Evolutionary conservation across 2,113 vertebrate genomes (phyloP).

Genomic region (Mirza zaza): DNA sequence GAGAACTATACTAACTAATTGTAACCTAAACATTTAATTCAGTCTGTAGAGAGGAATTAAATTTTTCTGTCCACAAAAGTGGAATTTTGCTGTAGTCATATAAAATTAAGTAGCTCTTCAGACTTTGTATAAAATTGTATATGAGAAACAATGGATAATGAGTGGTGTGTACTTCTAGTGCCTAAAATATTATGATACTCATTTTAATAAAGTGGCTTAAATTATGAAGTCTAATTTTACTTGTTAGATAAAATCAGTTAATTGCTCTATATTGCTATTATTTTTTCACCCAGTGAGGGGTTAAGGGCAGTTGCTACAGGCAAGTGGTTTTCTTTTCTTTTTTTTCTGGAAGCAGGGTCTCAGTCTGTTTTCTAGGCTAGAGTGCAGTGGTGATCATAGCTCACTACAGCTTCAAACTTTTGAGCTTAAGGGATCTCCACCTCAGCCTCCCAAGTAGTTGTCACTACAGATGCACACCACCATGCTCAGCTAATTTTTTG

Average conservation of each 20-base stretch:
- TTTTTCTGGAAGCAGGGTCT: too few relatives aligned
- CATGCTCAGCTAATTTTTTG: too few relatives aligned
- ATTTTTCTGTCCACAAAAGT: background rate
- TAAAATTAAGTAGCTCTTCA: slow-evolving; percentile 59
- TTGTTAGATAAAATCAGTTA: background rate
- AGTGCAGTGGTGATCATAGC: too few relatives aligned
- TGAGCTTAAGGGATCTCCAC: too few relatives aligned
- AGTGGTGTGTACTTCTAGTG: background rate
- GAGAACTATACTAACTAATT: background rate
- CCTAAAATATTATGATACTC: background rate
- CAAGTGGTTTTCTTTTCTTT: background rate
- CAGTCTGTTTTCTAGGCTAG: too few relatives aligned
- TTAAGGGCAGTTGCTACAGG: background rate
- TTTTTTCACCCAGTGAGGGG: accelerated
- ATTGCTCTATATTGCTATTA: background rate
- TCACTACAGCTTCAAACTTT: too few relatives aligned
- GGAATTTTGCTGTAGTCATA: slow-evolving; percentile 20
- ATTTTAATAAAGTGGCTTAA: background rate
- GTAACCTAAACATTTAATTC: slow-evolving; percentile 22
- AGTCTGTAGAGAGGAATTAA: slow-evolving; percentile 19
- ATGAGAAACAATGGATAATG: background rate
- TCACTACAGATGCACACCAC: too few relatives aligned
- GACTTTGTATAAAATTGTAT: slow-evolving; percentile 13
- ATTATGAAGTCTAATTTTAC: background rate
- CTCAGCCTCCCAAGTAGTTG: too few relatives aligned